Evolutionary conservation across 2,888 invertebrate species (phyloP), one percentile per base, ranked within the genome.

Genomic region (Dendrolimus houi): DNA sequence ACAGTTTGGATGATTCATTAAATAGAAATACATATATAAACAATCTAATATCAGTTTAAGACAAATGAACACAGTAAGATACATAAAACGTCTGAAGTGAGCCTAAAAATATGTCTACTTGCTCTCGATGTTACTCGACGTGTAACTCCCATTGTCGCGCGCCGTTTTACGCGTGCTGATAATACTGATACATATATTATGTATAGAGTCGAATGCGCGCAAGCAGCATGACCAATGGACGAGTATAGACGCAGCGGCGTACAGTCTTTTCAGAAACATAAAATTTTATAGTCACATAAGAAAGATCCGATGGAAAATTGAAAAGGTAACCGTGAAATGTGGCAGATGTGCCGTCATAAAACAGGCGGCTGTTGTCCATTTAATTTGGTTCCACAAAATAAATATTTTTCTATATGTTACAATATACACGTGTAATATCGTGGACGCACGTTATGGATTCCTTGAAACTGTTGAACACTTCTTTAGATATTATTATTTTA

Each of bases 301-400:
- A 80, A 79, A 77, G 72, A 74, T 69, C 70, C 79, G 81, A 83
- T 76, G 82, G 85, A 83, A 87, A 87, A 87, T 86, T 81, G 79
- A 79, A 80, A 84, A 83, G 81, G 83, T 79, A 80, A 83, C 77
- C 89, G 85, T 87, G 85, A 83, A 86, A 88, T 83, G 77, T 72
- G 81, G 83, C 89, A 89, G 88, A 88, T 89, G 86, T 66, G 64
- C 63, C 66, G 65, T 63, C 74, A 69, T 74, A 77, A 77, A 78
- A 72, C 68, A 71, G 68, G 13, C 52, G 13, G 47, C 52, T 42
- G 29, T 55, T 56, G 55, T 59, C 55, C 53, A 47, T 47, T 47
- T 47, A 47, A 47, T 47, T 47, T 47, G 12, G 47, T 47, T 47
- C 47, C 47, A 47, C 47, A 47, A 47, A 6, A 47, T 47, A 47